These are phyloP conservation scores for Chrysomela aeneicollis DNA, from an alignment of 2,888 invertebrate species.

Conservation along the genomic window DNA sequence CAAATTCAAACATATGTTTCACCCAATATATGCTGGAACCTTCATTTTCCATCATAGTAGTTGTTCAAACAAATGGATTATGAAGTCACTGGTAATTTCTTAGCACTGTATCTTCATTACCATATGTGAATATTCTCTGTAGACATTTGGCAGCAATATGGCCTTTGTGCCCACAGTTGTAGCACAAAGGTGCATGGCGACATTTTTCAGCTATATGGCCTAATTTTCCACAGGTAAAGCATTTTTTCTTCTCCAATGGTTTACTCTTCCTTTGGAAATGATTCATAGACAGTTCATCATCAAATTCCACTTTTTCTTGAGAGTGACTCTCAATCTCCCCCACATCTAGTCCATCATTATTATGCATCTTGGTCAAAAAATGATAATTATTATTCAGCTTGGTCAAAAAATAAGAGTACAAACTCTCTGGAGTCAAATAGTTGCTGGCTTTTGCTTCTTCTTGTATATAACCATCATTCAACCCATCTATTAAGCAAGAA, in stretches of 20 bases:
- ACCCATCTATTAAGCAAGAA: slow-evolving; percentile 50
- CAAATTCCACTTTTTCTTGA: not conserved
- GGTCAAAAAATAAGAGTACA: slow-evolving; percentile 46
- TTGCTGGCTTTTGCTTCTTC: slow-evolving; percentile 44
- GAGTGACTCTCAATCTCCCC: not conserved
- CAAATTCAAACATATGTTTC: too few species aligned
- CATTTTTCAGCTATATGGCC: slow-evolving; percentile 41
- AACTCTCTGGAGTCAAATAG: slow-evolving; percentile 48
- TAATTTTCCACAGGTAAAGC: slow-evolving; percentile 43
- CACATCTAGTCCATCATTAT: slow-evolving; percentile 18
- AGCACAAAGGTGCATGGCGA: slow-evolving; percentile 44
- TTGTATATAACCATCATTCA: slow-evolving; percentile 43
- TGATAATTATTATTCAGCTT: slow-evolving; percentile 38
- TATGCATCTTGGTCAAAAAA: slow-evolving; percentile 40
- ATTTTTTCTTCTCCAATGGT: slow-evolving; percentile 24
- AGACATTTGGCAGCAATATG: slow-evolving; percentile 44
- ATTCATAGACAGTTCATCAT: not conserved
- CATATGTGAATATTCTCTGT: not conserved
- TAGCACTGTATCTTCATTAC: too few species aligned
- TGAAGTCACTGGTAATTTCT: too few species aligned
- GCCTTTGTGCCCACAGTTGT: slow-evolving; percentile 41
- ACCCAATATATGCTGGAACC: too few species aligned
- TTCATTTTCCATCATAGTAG: too few species aligned
- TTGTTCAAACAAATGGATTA: too few species aligned
- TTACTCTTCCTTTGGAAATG: not conserved